Conservation (phyloP, 2,888 invertebrate species). For the Dicranocentrus wangi region DNA sequence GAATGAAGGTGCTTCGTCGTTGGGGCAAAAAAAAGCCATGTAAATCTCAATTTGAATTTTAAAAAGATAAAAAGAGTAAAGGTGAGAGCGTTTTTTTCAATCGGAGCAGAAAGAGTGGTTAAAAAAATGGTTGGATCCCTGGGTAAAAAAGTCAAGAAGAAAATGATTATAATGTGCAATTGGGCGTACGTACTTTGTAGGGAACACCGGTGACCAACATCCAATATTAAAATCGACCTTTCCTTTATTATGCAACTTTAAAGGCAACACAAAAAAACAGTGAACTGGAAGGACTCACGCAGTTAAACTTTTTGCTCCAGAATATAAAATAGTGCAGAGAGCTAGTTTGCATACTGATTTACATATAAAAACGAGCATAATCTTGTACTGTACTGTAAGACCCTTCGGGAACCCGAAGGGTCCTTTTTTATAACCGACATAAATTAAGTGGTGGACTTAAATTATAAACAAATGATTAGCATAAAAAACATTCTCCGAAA, state of each 20-base stretch:
- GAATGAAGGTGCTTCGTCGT: background rate
- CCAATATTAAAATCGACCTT: conserved; percentile 37
- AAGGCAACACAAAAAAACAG: too few species aligned
- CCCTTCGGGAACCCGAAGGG: background rate
- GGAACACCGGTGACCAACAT: background rate
- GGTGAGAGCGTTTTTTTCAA: conserved; percentile 24
- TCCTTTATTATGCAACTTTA: background rate
- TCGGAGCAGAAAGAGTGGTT: conserved; percentile 43
- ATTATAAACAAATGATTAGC: conserved; percentile 65
- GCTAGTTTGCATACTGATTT: too few species aligned
- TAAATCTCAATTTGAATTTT: conserved; percentile 37
- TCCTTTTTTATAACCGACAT: conserved; percentile 25
- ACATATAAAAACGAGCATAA: background rate
- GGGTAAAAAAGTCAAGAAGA: conserved; percentile 28
- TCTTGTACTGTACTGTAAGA: too few species aligned
- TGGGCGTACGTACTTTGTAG: conserved; percentile 20
- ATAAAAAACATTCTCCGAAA: conserved; percentile 33
- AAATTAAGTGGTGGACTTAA: conserved; percentile 60
- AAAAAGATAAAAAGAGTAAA: conserved; percentile 7
- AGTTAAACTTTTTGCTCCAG: background rate
- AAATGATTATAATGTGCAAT: conserved; percentile 40
- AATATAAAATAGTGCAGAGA: too few species aligned
- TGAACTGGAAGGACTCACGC: background rate
- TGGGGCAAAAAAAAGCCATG: conserved; percentile 29
- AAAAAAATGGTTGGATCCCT: background rate